Evolutionary conservation across 2,888 invertebrate genomes (phyloP).

Genomic region (Arctia plantaginis): DNA sequence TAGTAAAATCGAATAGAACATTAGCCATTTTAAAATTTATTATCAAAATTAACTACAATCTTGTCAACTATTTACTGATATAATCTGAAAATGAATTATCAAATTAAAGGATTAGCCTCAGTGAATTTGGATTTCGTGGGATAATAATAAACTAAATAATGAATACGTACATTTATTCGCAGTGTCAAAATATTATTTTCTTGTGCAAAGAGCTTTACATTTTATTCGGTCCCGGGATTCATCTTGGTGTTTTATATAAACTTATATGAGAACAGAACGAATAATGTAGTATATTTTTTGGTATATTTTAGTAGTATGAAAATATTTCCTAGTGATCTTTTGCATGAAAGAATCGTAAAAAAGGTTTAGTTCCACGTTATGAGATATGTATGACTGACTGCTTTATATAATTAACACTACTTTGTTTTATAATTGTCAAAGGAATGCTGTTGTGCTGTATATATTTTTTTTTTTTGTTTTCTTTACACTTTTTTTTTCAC

Average conservation of each 20-base stretch:
- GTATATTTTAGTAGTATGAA: slow-evolving; percentile 32
- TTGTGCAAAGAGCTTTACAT: slow-evolving; percentile 21
- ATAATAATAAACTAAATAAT: background rate
- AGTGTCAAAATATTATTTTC: background rate
- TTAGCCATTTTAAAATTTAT: background rate
- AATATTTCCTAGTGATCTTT: slow-evolving; percentile 28
- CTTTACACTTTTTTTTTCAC: too few relatives aligned
- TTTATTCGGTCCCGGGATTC: slow-evolving; percentile 41
- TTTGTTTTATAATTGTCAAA: too few relatives aligned
- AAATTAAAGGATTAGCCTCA: background rate
- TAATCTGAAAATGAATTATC: too few relatives aligned
- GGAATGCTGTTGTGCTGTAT: too few relatives aligned
- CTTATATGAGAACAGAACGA: slow-evolving; percentile 23
- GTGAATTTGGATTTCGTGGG: background rate
- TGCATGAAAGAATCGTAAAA: slow-evolving; percentile 5
- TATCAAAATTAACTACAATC: background rate
- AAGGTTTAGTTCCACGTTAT: slow-evolving; percentile 5
- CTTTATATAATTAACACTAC: background rate
- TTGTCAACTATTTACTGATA: background rate
- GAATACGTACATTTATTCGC: background rate
- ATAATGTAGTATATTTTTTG: slow-evolving; percentile 30
- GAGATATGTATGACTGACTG: background rate
- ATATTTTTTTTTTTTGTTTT: too few relatives aligned
- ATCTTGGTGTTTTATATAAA: slow-evolving; percentile 40
- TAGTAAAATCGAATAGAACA: background rate